phyloP scores from a whole-genome alignment of 2,888 invertebrate genomes.

The Caenorhabditis becei region DNA sequence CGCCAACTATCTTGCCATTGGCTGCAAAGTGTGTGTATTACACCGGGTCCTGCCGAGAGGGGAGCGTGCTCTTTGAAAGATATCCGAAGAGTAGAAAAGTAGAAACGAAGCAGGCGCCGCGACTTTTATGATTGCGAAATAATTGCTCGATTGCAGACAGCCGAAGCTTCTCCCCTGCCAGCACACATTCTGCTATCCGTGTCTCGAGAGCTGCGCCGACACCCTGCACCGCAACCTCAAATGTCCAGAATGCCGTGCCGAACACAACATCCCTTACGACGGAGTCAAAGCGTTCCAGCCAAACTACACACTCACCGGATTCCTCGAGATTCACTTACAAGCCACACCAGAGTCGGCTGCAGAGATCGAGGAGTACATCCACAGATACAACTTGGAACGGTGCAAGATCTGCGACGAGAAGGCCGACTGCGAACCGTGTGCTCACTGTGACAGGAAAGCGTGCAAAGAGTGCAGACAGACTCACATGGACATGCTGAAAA shows the following conservation, averaged over 20 bases:
- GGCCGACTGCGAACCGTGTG: conserved; percentile 85
- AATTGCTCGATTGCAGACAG: conserved; percentile 70
- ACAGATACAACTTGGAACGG: conserved; percentile 81
- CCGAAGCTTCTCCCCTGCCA: conserved; percentile 94
- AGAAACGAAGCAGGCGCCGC: not conserved
- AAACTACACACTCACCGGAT: conserved; percentile 86
- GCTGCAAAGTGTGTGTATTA: conserved; percentile 56
- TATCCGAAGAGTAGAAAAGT: conserved; percentile 13
- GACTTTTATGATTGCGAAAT: conserved; percentile 35
- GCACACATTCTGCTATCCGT: conserved; percentile 99
- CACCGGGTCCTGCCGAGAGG: conserved; percentile 16
- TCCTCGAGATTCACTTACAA: conserved; percentile 83
- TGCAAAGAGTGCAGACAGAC: conserved; percentile 90
- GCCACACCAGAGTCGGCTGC: conserved; percentile 80
- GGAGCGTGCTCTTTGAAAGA: conserved; percentile 46
- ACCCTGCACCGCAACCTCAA: conserved; percentile 73
- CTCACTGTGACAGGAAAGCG: conserved; percentile 91
- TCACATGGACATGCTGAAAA: conserved; percentile 94
- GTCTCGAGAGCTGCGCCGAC: conserved; percentile 88
- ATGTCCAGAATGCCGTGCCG: conserved; percentile 86
- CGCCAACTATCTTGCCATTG: conserved; percentile 50
- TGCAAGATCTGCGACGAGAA: conserved; percentile 82
- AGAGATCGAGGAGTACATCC: conserved; percentile 81
- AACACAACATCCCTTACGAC: conserved; percentile 83
- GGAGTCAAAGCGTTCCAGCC: conserved; percentile 84